Base-by-base conservation (phyloP, 2,113 vertebrate species). In the Platichthys stellatus region DNA sequence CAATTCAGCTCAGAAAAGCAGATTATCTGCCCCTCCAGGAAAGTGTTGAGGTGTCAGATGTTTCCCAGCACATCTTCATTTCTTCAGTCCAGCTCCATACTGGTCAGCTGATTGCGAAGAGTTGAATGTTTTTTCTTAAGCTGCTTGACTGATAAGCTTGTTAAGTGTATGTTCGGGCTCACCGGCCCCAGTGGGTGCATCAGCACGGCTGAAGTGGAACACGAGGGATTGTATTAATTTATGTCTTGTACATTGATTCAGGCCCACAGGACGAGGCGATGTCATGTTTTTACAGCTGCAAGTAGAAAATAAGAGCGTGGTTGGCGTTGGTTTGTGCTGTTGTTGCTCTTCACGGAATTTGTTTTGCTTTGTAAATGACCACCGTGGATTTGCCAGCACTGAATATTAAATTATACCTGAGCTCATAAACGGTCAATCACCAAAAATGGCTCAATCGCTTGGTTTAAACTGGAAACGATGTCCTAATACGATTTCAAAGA, bases 1-100 rank as follows among this genome's bases (percentile, higher is more conserved):
- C 90, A 68, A 62, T 78, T 78, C 84, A 65, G 84, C 72, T 85
- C 74, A 81, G 81, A 83, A 85, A 88, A 90, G 77, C 80, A 80
- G 84, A 92, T 90, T 74, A 87, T 88, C 79, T 78, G 63, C 78
- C 72, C 70, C 83, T 85, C 73, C 35, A 18, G 69, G 83, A 77
- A 75, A 23, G 68, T 54, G 76, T 84, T 60, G 51, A 57, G 35
- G 28, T 23, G 59, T 75, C 74, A 54, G 59, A 78, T 80, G 63
- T 77, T 87, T 80, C 56, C 73, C 53, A 35, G 78, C 74, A 73
- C 63, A 69, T 86, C 82, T 87, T 85, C 65, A 81, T 88, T 76
- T 68, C 79, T 83, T 54, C 3, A 45, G 66, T 64, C 78, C 68
- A 35, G 17, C 72, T 56, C 43, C 65, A 57, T 71, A 69, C 47